Evolutionary conservation across 1,140 invertebrate species (phyloP).

Genomic region (Lasaia peninsularis): DNA sequence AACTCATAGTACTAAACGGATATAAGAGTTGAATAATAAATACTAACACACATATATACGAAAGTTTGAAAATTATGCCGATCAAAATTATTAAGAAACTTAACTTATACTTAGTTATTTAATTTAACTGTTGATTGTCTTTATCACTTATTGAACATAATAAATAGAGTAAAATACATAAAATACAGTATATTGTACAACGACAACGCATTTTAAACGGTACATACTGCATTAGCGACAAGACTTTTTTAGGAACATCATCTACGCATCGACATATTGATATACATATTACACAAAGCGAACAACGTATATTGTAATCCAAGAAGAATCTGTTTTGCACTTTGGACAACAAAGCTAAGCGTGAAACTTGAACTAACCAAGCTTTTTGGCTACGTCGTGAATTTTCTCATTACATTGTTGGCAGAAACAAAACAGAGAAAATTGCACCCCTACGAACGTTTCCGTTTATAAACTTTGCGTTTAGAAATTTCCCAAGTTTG

Average conservation of each 20-base stretch:
- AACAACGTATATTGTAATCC: neutral
- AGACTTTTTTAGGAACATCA: neutral
- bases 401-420: constrained; percentile 14
- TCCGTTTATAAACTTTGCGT: neutral
- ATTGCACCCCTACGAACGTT: constrained; percentile 3
- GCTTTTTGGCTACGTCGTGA: neutral
- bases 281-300: neutral
- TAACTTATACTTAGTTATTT: too few species aligned
- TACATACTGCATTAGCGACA: too few species aligned
- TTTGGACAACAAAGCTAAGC: constrained; percentile 24
- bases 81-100: too few species aligned
- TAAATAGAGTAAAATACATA: too few species aligned
- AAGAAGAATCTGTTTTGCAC: constrained; percentile 10
- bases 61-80: too few species aligned
- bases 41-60: too few species aligned
- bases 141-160: too few species aligned
- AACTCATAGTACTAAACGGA: too few species aligned
- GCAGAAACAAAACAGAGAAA: constrained; percentile 39
- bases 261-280: neutral
- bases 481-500: neutral
- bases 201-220: neutral
- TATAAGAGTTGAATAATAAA: too few species aligned
- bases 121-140: too few species aligned
- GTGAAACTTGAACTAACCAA: constrained; percentile 23
- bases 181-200: neutral